Conservation (phyloP, 2,113 vertebrate species). For the Telmatochromis bifrenatus region DNA sequence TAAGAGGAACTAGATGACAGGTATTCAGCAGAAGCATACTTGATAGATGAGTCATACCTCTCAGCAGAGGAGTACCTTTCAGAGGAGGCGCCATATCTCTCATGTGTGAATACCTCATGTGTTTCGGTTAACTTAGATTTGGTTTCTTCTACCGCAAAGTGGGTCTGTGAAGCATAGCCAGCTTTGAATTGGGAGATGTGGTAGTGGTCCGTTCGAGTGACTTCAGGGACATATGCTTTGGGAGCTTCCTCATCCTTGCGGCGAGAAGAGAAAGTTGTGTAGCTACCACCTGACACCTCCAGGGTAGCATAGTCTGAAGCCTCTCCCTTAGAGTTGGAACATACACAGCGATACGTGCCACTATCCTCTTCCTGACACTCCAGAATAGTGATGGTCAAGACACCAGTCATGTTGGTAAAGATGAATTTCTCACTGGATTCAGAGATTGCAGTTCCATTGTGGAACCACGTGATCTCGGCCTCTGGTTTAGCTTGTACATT, state of each 20-base stretch:
- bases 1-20: constrained; percentile 66
- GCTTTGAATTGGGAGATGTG: constrained; percentile 84
- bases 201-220: constrained; percentile 86
- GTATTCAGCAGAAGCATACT: constrained; percentile 65
- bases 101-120: constrained; percentile 76
- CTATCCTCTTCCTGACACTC: constrained; percentile 91
- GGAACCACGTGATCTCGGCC: constrained; percentile 87
- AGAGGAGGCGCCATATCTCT: constrained; percentile 71
- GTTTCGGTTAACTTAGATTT: constrained; percentile 81
- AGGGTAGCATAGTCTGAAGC: constrained; percentile 94
- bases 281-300: constrained; percentile 86
- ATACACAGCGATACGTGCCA: constrained; percentile 89
- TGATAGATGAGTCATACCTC: constrained; percentile 62
- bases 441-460: constrained; percentile 83
- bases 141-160: constrained; percentile 80
- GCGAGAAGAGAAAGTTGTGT: constrained; percentile 84
- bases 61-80: constrained; percentile 73
- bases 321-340: constrained; percentile 90
- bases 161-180: constrained; percentile 80
- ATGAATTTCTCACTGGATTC: constrained; percentile 83
- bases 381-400: constrained; percentile 85
- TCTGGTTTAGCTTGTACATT: constrained; percentile 94
- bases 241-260: constrained; percentile 85
- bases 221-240: constrained; percentile 80
- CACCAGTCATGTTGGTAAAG: constrained; percentile 87